phyloP scores from a whole-genome alignment of 2,113 vertebrate genomes.

The Equus przewalskii region DNA sequence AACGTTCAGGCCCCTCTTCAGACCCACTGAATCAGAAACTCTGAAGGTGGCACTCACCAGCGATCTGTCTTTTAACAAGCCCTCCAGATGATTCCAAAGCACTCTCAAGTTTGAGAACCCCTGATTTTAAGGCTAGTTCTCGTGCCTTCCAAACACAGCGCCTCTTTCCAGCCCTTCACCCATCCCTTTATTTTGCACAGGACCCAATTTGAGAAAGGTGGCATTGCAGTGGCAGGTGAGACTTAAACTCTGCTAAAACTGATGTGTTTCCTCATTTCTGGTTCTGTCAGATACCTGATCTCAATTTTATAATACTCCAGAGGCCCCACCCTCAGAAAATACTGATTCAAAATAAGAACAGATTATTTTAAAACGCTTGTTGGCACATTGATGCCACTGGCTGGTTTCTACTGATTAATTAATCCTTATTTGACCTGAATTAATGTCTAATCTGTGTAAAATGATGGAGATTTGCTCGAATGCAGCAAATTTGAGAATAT shows the following conservation, averaged over 20 bases:
- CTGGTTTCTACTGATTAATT: slow-evolving; percentile 87
- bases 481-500: slow-evolving; percentile 72
- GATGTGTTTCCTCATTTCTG: slow-evolving; percentile 86
- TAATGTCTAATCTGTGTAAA: slow-evolving; percentile 86
- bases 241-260: slow-evolving; percentile 85
- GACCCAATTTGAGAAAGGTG: slow-evolving; percentile 85
- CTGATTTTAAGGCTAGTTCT: slow-evolving; percentile 77
- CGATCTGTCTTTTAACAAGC: background rate
- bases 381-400: slow-evolving; percentile 81
- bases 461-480: slow-evolving; percentile 82
- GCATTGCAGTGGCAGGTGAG: slow-evolving; percentile 82
- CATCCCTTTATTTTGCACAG: slow-evolving; percentile 83
- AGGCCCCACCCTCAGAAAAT: slow-evolving; percentile 83
- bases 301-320: slow-evolving; percentile 84
- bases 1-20: background rate
- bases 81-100: background rate
- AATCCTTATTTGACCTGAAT: slow-evolving; percentile 89
- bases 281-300: slow-evolving; percentile 83
- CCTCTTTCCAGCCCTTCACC: slow-evolving; percentile 84
- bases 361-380: slow-evolving; percentile 84
- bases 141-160: slow-evolving; percentile 81
- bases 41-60: background rate
- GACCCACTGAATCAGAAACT: background rate
- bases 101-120: background rate
- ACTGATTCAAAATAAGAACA: slow-evolving; percentile 82